These are phyloP conservation scores for Hippocampus abdominalis DNA, from an alignment of 2,113 vertebrate genomes.

Conservation along the genomic window DNA sequence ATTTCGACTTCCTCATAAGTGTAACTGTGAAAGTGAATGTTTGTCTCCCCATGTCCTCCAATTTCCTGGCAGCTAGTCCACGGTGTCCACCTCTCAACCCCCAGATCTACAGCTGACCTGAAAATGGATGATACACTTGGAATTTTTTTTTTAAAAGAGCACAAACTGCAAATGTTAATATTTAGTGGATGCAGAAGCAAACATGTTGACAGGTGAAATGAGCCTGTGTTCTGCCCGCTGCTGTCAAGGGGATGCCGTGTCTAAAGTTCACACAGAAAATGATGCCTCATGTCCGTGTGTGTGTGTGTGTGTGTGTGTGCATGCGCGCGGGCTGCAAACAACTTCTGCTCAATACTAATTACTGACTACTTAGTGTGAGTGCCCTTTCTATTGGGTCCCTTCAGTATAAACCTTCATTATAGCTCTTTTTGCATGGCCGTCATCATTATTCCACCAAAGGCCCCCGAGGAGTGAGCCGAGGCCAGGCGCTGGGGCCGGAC, in stretches of 20 bases:
- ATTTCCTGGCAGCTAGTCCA: not conserved
- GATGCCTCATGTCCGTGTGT: conserved; percentile 48
- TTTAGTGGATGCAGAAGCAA: conserved; percentile 61
- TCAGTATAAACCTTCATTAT: conserved; percentile 81
- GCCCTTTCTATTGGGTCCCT: conserved; percentile 80
- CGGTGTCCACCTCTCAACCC: too few relatives aligned
- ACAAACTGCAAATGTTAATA: conserved; percentile 44
- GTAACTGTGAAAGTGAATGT: not conserved
- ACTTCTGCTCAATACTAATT: conserved; percentile 78
- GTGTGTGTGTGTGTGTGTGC: conserved; percentile 28
- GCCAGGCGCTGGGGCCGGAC: conserved; percentile 61
- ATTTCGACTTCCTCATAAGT: not conserved
- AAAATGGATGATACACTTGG: conserved; percentile 5
- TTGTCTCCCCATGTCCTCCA: not conserved
- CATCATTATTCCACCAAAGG: conserved; percentile 72
- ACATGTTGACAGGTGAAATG: conserved; percentile 65
- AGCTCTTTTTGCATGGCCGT: conserved; percentile 70
- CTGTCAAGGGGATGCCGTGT: conserved; percentile 59
- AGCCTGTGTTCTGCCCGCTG: conserved; percentile 65
- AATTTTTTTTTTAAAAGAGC: conserved; percentile 9
- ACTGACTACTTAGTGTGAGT: conserved; percentile 76
- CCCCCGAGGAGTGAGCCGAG: conserved; percentile 69
- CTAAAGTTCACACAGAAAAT: conserved; percentile 62
- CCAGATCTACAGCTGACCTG: conserved; percentile 10
- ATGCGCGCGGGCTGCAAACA: conserved; percentile 56